Conservation (phyloP, 2,113 vertebrate species). For the Pampusana beccarii region DNA sequence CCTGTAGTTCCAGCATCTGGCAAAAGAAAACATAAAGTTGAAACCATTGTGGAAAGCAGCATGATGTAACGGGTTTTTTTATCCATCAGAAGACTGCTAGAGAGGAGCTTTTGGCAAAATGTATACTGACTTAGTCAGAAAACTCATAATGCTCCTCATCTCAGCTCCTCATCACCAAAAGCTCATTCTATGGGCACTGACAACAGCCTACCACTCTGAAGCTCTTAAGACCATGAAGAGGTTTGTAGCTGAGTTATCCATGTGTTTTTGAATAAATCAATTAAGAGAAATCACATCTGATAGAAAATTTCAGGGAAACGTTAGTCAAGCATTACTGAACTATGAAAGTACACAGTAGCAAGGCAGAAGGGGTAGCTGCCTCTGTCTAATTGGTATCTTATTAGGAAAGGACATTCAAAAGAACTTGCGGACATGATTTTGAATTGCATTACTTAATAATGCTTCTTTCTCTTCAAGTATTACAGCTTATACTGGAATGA, state of each 20-base stretch:
- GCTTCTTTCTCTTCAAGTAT: not conserved
- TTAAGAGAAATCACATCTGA: not conserved
- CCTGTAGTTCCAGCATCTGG: not conserved
- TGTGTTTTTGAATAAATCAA: not conserved
- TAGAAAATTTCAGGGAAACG: not conserved
- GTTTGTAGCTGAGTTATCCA: not conserved
- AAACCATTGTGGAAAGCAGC: not conserved
- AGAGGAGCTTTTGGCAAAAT: not conserved
- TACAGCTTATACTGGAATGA: not conserved
- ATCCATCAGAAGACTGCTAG: not conserved
- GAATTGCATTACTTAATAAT: not conserved
- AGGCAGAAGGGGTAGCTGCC: not conserved
- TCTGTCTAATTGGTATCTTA: not conserved
- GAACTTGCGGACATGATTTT: not conserved
- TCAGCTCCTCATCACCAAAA: not conserved
- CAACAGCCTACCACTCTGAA: not conserved
- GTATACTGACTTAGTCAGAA: not conserved
- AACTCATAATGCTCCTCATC: not conserved
- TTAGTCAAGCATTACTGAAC: not conserved
- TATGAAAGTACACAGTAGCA: not conserved
- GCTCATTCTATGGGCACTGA: not conserved
- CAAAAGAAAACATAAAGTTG: not conserved
- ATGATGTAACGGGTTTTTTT: not conserved
- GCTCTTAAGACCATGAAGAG: not conserved
- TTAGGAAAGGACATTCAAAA: not conserved